Base-by-base conservation (phyloP, 1,140 invertebrate species). In the Pinna nobilis region DNA sequence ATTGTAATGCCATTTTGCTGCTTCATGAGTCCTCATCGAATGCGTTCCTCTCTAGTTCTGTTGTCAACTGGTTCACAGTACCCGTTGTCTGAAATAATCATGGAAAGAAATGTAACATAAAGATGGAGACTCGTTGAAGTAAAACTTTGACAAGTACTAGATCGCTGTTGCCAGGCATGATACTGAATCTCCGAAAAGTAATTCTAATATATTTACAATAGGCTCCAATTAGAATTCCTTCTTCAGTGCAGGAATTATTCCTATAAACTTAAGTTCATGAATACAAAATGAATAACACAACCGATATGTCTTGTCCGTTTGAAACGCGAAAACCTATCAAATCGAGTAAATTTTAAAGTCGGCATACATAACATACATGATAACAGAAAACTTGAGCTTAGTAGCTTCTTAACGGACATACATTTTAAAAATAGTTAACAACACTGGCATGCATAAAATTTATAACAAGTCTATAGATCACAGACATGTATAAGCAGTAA, bases 271-370 rank as follows among this genome's bases (percentile, higher is more conserved):
- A 68, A 68, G 28, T 68, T 68, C 51, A 57, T 53, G 13, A 68
- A 30, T 37, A 68, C 66, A 33, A 68, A 39, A 41, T 57, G 39
- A 37, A 57, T 57, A 39, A 57, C 50, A 25, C 66, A 49, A 39
- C 55, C 32, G 15, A 57, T 50, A 18, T 51, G n/a, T 37, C 9
- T 4, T 20, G 50, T 55, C 9, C 57, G 47, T 18, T 51, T 41
- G 32, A 51, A 63, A 28, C 59, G 69, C 20, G 63, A 49, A 39
- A 64, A 64, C 69, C 59, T 64, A 53, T 71, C 69, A 41, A 71
- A n/a, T 55, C 64, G 63, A 35, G 64, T 13, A 30, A 71, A 53
- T 11, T 53, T 11, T 28, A 39, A n/a, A n/a, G n/a, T n/a, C n/a
- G n/a, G n/a, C n/a, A n/a, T n/a, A n/a, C n/a, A n/a, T n/a, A n/a